A percentile compares a stretch with the other conserved stretches of the same genome.
Evolutionary conservation across 2,888 invertebrate genomes (phyloP).

Genomic region (Taphrorychus bicolor): DNA sequence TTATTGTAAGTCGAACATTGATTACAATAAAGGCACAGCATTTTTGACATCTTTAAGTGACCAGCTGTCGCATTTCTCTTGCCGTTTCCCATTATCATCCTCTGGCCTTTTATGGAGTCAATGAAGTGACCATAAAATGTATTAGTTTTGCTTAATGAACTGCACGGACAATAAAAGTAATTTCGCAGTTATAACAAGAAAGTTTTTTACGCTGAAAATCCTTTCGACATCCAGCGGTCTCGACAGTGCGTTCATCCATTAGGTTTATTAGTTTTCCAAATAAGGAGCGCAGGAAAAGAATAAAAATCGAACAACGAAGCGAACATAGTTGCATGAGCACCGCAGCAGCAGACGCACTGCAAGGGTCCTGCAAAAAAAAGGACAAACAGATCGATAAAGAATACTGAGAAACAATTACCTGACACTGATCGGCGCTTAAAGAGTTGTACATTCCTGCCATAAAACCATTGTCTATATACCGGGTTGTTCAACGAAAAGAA

Average conservation of each 20-base stretch:
- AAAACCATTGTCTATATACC: too few relatives aligned
- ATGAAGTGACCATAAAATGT: background rate
- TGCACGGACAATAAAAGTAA: background rate
- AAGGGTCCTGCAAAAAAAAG: conserved; percentile 17
- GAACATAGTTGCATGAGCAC: conserved; percentile 7
- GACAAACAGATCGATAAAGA: conserved; percentile 15
- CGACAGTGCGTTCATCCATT: conserved; percentile 9
- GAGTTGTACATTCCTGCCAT: too few relatives aligned
- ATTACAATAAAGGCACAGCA: background rate
- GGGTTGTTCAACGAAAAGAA: too few relatives aligned
- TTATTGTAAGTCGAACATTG: background rate
- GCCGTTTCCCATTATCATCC: background rate
- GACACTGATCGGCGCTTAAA: too few relatives aligned
- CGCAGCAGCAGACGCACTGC: conserved; percentile 1
- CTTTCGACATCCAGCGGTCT: background rate
- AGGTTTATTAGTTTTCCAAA: conserved; percentile 24
- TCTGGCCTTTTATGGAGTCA: background rate
- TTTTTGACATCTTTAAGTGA: background rate
- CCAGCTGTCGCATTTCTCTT: background rate
- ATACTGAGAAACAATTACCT: conserved; percentile 26
- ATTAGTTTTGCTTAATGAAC: background rate
- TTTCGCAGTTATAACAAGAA: background rate
- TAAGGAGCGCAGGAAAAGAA: conserved; percentile 23
- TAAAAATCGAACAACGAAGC: conserved; percentile 17
- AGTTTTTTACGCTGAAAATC: background rate